Percentiles rank a stretch among this genome's conserved stretches.
phyloP scores from a whole-genome alignment of 1,140 invertebrate genomes.

The Drosophila teissieri region DNA sequence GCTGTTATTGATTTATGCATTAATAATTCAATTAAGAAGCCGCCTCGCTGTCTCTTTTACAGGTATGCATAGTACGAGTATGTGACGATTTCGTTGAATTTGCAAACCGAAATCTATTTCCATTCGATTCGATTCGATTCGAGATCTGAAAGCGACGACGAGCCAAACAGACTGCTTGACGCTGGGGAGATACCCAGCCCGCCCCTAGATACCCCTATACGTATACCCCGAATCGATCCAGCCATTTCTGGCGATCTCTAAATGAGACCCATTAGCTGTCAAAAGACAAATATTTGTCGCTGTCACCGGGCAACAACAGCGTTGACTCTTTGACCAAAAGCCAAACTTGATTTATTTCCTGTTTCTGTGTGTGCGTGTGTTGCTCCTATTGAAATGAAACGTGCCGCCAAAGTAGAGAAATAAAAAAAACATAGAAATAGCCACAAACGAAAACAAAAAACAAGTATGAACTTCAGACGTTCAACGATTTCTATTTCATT shows the following conservation, averaged over 20 bases:
- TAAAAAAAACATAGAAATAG: constrained; percentile 29
- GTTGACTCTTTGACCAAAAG: constrained; percentile 56
- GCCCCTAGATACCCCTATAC: constrained; percentile 2
- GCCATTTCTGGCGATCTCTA: constrained; percentile 43
- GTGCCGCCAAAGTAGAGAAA: constrained; percentile 49
- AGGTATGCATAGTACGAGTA: constrained; percentile 40
- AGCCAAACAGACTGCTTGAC: constrained; percentile 74
- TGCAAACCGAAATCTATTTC: constrained; percentile 18
- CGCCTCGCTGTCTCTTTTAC: constrained; percentile 28
- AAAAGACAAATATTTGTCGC: constrained; percentile 77
- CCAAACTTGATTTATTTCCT: constrained; percentile 82
- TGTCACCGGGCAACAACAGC: constrained; percentile 54
- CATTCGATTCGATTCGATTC: constrained; percentile 27
- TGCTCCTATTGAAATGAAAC: constrained; percentile 58
- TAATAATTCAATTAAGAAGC: constrained; percentile 71
- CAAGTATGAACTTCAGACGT: constrained; percentile 45
- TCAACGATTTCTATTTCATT: constrained; percentile 31
- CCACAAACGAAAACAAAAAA: constrained; percentile 28
- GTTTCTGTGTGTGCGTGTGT: constrained; percentile 35
- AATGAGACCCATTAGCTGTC: constrained; percentile 79
- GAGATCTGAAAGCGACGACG: constrained; percentile 1
- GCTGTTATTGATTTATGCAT: constrained; percentile 68
- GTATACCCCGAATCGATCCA: background rate
- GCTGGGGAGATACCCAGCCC: constrained; percentile 44
- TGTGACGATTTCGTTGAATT: constrained; percentile 29